A percentile compares a stretch with the other conserved stretches of the same genome.
Conservation (phyloP, 2,888 invertebrate species). For the Tuberolachnus salignus region DNA sequence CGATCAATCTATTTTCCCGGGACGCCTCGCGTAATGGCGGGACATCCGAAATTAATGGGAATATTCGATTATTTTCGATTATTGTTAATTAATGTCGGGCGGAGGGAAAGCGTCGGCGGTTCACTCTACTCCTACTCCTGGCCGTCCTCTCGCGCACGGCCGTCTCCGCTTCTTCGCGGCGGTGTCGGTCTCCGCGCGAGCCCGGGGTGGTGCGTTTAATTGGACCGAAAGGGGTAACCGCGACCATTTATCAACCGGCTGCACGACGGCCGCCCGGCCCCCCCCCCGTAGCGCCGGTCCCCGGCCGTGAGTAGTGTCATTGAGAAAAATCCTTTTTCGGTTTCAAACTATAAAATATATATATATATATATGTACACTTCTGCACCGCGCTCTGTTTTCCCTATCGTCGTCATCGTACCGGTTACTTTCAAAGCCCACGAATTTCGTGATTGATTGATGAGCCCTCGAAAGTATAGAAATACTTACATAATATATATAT, state of each 20-base stretch:
- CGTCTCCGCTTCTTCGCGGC: no score
- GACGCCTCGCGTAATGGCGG: conserved; percentile 17
- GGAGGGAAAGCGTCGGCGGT: neutral
- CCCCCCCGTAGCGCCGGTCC: neutral
- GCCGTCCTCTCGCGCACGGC: neutral
- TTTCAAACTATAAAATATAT: conserved; percentile 14
- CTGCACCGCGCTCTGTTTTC: no score
- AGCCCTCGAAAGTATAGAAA: conserved; percentile 10
- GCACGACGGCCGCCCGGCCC: conserved; percentile 19
- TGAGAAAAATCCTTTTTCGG: conserved; percentile 45
- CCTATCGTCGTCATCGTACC: neutral
- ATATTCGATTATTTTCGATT: conserved; percentile 51
- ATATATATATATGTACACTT: no score
- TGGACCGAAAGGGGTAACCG: conserved; percentile 31
- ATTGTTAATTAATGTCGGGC: conserved; percentile 42
- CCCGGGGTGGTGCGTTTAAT: conserved; percentile 7
- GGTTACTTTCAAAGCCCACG: conserved; percentile 27
- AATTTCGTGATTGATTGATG: conserved; percentile 42
- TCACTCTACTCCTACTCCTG: neutral
- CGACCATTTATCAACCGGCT: conserved; percentile 47
- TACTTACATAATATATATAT: neutral
- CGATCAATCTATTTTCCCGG: conserved; percentile 41
- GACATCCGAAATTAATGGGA: conserved; percentile 39
- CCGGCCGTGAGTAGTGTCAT: conserved; percentile 21
- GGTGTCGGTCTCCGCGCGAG: no score